Conservation (phyloP, 2,113 vertebrate genomes). For the Phaethornis superciliosus region DNA sequence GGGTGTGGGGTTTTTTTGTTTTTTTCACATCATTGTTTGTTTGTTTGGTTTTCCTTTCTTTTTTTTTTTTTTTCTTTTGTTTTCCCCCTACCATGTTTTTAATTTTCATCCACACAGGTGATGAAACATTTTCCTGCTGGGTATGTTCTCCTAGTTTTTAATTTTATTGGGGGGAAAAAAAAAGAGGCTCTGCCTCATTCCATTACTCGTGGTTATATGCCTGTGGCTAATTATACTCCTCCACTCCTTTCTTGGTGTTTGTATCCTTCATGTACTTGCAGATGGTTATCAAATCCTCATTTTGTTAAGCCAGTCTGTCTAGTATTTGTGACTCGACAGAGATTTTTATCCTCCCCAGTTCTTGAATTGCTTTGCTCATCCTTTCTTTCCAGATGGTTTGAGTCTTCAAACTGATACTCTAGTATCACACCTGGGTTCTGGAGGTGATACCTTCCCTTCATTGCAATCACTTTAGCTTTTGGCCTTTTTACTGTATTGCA, state of each 20-base stretch:
- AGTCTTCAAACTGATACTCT: background rate
- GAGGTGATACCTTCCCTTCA: background rate
- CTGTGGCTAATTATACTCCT: slow-evolving; percentile 9
- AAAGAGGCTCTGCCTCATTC: background rate
- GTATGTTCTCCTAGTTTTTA: background rate
- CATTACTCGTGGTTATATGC: slow-evolving; percentile 1
- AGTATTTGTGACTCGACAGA: background rate
- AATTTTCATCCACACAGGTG: background rate
- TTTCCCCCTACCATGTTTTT: background rate
- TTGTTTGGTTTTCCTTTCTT: background rate
- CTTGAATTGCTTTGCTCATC: background rate
- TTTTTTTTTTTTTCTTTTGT: background rate
- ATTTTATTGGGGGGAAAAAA: background rate
- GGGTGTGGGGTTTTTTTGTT: background rate
- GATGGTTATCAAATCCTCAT: slow-evolving; percentile 41
- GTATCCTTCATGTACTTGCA: slow-evolving; percentile 13
- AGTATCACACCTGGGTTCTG: background rate
- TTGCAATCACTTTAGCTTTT: background rate
- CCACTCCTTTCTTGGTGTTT: slow-evolving; percentile 7
- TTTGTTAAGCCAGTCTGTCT: slow-evolving; percentile 27
- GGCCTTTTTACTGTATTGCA: background rate
- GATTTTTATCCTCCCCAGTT: slow-evolving; percentile 7
- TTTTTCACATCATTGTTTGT: background rate
- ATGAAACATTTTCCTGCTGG: background rate
- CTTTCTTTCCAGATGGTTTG: background rate